Percentiles rank a stretch among this genome's conserved stretches.
These are phyloP conservation scores for Macropus fuliginosus DNA, from an alignment of 2,797 vertebrate species.

Conservation along the genomic window DNA sequence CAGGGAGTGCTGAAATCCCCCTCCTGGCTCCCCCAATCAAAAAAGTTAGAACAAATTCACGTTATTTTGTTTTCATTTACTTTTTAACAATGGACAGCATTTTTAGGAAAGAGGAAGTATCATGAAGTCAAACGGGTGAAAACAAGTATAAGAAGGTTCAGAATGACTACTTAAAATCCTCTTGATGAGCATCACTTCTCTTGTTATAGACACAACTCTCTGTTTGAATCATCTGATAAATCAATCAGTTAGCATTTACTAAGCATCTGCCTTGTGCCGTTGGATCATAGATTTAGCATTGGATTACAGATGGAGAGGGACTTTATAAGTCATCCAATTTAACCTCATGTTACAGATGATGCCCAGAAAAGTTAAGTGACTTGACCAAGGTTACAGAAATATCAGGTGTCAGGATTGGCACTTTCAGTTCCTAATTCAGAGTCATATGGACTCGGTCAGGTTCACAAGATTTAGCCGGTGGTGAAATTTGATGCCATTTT, in stretches of 20 bases:
- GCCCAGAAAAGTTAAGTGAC: not conserved
- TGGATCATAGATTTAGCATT: not conserved
- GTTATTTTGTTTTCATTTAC: not conserved
- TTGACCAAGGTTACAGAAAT: not conserved
- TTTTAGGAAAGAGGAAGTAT: not conserved
- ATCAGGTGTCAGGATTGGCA: not conserved
- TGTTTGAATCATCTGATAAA: not conserved
- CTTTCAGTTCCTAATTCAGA: not conserved
- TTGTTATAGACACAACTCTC: not conserved
- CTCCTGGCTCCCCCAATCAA: not conserved
- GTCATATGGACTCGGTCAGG: not conserved
- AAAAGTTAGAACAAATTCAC: not conserved
- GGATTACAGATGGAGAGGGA: not conserved
- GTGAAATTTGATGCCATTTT: not conserved
- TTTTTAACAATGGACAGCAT: not conserved
- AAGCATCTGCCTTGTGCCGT: not conserved
- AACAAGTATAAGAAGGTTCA: not conserved
- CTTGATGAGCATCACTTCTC: not conserved
- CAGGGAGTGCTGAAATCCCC: slow-evolving; percentile 19
- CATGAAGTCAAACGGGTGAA: not conserved
- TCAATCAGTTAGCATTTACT: not conserved
- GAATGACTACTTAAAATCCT: not conserved
- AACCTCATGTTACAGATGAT: not conserved
- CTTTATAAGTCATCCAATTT: not conserved
- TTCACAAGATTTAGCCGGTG: not conserved